phyloP scores from a whole-genome alignment of 2,888 invertebrate genomes.

The Drosophila differens region DNA sequence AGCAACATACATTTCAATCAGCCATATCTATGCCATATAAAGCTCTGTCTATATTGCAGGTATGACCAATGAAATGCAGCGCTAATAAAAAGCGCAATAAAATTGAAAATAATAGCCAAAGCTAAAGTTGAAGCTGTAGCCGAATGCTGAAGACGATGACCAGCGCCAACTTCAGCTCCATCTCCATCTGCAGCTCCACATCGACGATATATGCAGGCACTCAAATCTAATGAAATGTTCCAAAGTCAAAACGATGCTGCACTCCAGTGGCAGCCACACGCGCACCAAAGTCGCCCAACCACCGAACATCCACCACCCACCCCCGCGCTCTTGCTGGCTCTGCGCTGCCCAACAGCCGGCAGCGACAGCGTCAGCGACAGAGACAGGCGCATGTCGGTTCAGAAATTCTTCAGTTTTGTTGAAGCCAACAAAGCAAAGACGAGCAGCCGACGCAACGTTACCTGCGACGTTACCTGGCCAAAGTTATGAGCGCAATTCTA shows the following conservation, averaged over 20 bases:
- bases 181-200: slow-evolving; percentile 28
- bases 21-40: slow-evolving; percentile 56
- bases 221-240: slow-evolving; percentile 82
- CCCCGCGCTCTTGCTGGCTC: background rate
- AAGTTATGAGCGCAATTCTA: slow-evolving; percentile 81
- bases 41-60: slow-evolving; percentile 38
- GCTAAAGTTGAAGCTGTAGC: slow-evolving; percentile 12
- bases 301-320: slow-evolving; percentile 19
- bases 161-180: slow-evolving; percentile 7
- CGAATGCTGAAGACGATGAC: slow-evolving; percentile 42
- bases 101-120: slow-evolving; percentile 79
- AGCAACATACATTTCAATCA: slow-evolving; percentile 62
- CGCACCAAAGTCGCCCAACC: slow-evolving; percentile 59
- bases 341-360: slow-evolving; percentile 16
- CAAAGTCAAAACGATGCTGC: slow-evolving; percentile 68
- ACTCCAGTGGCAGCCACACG: slow-evolving; percentile 58
- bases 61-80: slow-evolving; percentile 63
- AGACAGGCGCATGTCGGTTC: slow-evolving; percentile 73
- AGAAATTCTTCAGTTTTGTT: slow-evolving; percentile 72
- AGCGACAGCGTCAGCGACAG: slow-evolving; percentile 35
- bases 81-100: slow-evolving; percentile 80
- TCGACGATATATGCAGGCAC: slow-evolving; percentile 78
- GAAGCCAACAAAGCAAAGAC: slow-evolving; percentile 52
- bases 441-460: slow-evolving; percentile 61
- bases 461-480: slow-evolving; percentile 54